These are phyloP conservation scores for Piscicola geometra DNA, from an alignment of 2,888 invertebrate species.

Conservation along the genomic window DNA sequence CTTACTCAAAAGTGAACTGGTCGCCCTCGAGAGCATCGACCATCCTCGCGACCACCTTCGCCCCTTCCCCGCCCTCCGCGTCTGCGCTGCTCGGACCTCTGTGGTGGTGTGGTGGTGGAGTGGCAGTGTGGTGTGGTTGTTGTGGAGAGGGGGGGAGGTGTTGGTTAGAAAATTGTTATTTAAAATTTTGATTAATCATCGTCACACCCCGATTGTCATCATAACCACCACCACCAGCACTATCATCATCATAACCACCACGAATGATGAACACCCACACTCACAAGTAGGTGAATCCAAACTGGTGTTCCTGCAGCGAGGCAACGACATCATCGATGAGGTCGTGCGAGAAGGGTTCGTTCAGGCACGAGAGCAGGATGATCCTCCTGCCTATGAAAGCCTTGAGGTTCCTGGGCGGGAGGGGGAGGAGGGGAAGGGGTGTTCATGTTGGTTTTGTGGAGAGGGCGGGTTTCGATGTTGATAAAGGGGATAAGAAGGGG, in stretches of 20 bases:
- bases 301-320: constrained; percentile 61
- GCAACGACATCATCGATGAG: constrained; percentile 60
- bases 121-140: too few species aligned
- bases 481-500: too few species aligned
- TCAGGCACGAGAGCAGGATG: constrained; percentile 66
- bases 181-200: too few species aligned
- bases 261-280: too few species aligned
- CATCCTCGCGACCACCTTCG: constrained; percentile 44
- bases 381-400: constrained; percentile 60
- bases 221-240: too few species aligned
- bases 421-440: too few species aligned
- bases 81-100: neutral
- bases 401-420: constrained; percentile 56
- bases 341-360: constrained; percentile 58
- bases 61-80: neutral
- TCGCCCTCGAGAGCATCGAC: constrained; percentile 53
- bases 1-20: constrained; percentile 53
- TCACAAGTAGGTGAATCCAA: constrained; percentile 66
- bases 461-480: too few species aligned
- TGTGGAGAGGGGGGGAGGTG: neutral
- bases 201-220: too few species aligned
- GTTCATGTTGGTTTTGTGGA: too few species aligned
- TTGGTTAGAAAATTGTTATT: neutral
- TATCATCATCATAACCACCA: too few species aligned
- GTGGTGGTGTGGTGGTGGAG: neutral